phyloP scores from a whole-genome alignment of 2,113 vertebrate species.

The Myiagra hebetior region DNA sequence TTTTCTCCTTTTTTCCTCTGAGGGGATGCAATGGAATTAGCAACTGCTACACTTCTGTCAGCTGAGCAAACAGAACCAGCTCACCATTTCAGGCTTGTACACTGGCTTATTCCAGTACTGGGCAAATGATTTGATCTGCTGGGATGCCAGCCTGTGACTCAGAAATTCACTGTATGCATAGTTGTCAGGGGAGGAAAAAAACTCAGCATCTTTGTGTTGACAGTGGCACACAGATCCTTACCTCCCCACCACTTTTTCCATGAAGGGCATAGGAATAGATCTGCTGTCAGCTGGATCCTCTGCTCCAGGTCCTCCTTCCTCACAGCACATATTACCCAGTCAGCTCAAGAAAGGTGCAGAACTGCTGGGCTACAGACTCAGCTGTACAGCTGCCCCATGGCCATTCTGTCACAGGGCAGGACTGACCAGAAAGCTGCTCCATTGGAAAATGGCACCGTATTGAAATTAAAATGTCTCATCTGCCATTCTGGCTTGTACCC shows the following conservation, averaged over 20 bases:
- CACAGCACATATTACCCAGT: fast-evolving
- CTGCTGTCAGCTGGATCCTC: background rate
- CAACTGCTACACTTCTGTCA: background rate
- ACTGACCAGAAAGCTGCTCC: background rate
- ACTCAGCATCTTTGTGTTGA: background rate
- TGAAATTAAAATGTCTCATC: background rate
- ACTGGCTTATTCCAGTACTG: background rate
- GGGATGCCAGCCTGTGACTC: background rate
- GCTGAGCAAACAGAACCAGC: background rate
- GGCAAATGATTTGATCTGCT: background rate
- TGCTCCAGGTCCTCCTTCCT: background rate
- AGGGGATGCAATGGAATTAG: background rate
- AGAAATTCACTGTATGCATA: background rate
- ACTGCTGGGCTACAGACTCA: fast-evolving
- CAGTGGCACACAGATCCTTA: background rate
- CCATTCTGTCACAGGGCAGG: background rate
- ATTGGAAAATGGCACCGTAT: background rate
- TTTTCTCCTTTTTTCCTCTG: background rate
- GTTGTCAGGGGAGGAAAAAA: background rate
- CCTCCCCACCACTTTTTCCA: background rate
- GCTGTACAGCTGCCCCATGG: background rate
- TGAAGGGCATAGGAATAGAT: background rate
- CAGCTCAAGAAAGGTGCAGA: background rate
- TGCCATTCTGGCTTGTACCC: background rate
- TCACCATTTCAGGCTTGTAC: background rate